Percentiles rank a stretch among this genome's conserved stretches.
phyloP scores from a whole-genome alignment of 2,888 invertebrate species.

The Aquatica leii region DNA sequence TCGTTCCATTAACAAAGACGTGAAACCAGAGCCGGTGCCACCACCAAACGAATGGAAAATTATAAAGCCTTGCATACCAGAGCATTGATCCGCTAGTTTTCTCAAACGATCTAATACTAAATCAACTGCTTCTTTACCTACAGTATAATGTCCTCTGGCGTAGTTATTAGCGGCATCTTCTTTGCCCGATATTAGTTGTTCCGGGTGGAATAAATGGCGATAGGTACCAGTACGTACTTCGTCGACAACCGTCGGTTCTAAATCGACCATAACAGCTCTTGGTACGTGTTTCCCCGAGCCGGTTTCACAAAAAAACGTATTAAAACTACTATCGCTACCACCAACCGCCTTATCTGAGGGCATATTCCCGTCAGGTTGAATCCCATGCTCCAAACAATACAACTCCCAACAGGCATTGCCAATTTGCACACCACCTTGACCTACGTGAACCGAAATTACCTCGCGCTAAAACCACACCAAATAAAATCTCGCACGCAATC shows the following conservation, averaged over 20 bases:
- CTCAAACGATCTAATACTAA: constrained; percentile 72
- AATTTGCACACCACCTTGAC: constrained; percentile 12
- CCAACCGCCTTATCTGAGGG: constrained; percentile 4
- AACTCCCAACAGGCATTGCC: constrained; percentile 12
- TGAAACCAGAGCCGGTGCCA: constrained; percentile 92
- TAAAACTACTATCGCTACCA: not conserved
- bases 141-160: constrained; percentile 82
- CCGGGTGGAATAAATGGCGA: constrained; percentile 87
- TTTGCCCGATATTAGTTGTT: constrained; percentile 88
- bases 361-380: constrained; percentile 14
- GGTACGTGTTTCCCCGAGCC: constrained; percentile 52
- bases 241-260: constrained; percentile 74
- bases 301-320: constrained; percentile 4
- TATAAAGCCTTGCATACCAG: constrained; percentile 82
- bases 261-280: constrained; percentile 70
- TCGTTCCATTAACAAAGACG: constrained; percentile 90
- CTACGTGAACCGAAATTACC: not conserved
- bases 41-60: constrained; percentile 93
- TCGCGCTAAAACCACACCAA: not conserved
- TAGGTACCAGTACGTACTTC: constrained; percentile 73
- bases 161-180: constrained; percentile 89
- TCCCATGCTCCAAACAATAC: constrained; percentile 6
- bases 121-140: constrained; percentile 76
- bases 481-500: not conserved
- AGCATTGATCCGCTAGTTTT: constrained; percentile 78